Conservation (phyloP, 2,888 invertebrate species). For the Mechanitis mazaeus region DNA sequence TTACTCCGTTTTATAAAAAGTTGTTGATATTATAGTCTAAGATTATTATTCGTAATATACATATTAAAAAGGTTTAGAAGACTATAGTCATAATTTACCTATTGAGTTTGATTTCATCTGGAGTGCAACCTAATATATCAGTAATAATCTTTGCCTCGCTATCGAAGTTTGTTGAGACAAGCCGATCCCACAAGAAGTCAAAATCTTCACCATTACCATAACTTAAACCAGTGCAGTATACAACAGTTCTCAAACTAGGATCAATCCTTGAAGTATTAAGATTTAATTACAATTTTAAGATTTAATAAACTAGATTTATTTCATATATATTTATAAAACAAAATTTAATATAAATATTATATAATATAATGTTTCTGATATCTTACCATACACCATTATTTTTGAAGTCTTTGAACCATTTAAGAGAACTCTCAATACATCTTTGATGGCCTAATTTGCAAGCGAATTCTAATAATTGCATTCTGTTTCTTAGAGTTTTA, state of each 20-base stretch:
- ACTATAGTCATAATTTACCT: slow-evolving; percentile 49
- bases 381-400: slow-evolving; percentile 54
- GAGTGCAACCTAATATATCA: slow-evolving; percentile 78
- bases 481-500: slow-evolving; percentile 76
- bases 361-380: background rate
- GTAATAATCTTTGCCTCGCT: slow-evolving; percentile 79
- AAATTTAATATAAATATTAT: no score
- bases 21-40: no score
- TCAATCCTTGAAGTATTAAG: slow-evolving; percentile 42
- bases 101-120: slow-evolving; percentile 67
- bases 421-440: slow-evolving; percentile 62
- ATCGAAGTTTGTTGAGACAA: slow-evolving; percentile 73
- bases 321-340: no score
- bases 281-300: background rate
- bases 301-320: no score
- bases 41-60: no score
- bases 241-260: slow-evolving; percentile 69
- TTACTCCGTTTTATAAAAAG: no score
- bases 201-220: slow-evolving; percentile 77
- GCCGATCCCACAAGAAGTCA: slow-evolving; percentile 78
- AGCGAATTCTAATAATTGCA: slow-evolving; percentile 77
- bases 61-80: no score
- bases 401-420: slow-evolving; percentile 44
- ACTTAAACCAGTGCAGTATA: slow-evolving; percentile 81
- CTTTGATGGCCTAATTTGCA: slow-evolving; percentile 77